Percentiles rank a stretch among this genome's conserved stretches.
Evolutionary conservation across 2,888 invertebrate genomes (phyloP).

Genomic region (Platycnemis pennipes): DNA sequence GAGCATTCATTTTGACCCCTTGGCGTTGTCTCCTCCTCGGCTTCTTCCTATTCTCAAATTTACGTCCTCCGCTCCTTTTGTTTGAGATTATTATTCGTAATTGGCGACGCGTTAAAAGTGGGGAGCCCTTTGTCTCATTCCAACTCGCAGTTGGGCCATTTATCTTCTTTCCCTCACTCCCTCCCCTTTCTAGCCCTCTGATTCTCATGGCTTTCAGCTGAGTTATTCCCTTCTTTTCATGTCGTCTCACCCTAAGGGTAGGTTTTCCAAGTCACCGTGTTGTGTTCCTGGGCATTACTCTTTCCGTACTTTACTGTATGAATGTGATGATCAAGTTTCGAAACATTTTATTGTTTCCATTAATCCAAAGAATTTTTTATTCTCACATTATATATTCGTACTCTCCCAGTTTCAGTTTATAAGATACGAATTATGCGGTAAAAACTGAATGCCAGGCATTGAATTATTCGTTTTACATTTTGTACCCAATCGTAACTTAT

Average conservation of each 20-base stretch:
- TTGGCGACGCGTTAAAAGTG: conserved; percentile 20
- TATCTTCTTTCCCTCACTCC: background rate
- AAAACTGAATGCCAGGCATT: no score
- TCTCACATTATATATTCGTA: no score
- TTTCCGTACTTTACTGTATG: no score
- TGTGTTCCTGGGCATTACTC: background rate
- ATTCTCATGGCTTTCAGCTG: background rate
- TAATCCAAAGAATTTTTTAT: no score
- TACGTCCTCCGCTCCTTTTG: background rate
- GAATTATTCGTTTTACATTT: no score
- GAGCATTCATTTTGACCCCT: background rate
- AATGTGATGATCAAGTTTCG: no score
- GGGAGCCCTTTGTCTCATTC: background rate
- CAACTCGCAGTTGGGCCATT: background rate
- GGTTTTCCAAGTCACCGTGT: background rate
- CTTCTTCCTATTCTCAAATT: background rate
- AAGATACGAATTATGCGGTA: no score
- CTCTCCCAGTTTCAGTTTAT: no score
- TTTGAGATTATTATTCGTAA: background rate
- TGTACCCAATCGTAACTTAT: no score
- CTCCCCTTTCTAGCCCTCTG: background rate
- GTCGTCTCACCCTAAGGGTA: background rate
- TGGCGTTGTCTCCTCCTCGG: background rate
- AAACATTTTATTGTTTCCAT: no score
- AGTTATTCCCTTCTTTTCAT: background rate